A percentile compares a stretch with the other conserved stretches of the same genome.
These are phyloP conservation scores for Autographa pulchrina DNA, from an alignment of 2,888 invertebrate species.

Conservation along the genomic window DNA sequence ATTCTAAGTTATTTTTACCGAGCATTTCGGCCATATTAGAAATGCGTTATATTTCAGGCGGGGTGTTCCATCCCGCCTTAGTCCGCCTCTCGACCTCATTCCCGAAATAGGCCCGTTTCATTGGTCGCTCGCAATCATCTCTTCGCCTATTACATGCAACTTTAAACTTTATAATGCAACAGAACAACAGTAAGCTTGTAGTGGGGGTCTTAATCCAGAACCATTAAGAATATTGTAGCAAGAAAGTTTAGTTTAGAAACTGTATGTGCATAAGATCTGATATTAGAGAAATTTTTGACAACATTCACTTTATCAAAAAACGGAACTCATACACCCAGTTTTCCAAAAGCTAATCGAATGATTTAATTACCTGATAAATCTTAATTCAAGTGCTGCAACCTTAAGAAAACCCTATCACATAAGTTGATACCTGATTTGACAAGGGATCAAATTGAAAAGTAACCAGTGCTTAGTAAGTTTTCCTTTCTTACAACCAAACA, in stretches of 20 bases:
- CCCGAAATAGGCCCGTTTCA: conserved; percentile 78
- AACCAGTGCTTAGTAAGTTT: too few relatives aligned
- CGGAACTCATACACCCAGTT: too few relatives aligned
- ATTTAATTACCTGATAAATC: too few relatives aligned
- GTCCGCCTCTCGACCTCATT: conserved; percentile 78
- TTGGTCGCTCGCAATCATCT: conserved; percentile 79
- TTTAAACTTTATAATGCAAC: conserved; percentile 59
- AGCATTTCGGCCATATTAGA: conserved; percentile 65
- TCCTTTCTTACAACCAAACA: too few relatives aligned
- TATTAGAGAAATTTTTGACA: too few relatives aligned
- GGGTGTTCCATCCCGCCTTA: conserved; percentile 74
- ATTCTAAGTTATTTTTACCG: conserved; percentile 58
- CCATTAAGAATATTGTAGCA: background rate
- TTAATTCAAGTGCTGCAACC: too few relatives aligned
- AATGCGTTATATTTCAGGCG: conserved; percentile 66
- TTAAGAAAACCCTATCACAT: too few relatives aligned
- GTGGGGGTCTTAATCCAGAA: conserved; percentile 21
- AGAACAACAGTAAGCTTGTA: conserved; percentile 27
- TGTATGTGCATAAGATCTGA: too few relatives aligned
- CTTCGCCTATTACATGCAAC: conserved; percentile 77
- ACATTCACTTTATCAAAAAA: too few relatives aligned
- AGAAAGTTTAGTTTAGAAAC: conserved; percentile 15
- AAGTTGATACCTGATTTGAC: too few relatives aligned
- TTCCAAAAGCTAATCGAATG: too few relatives aligned
- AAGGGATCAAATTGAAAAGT: too few relatives aligned